Evolutionary conservation across 2,888 invertebrate genomes (phyloP), one percentile per base, ranked within the genome.

Genomic region (Yponomeuta sedellus): DNA sequence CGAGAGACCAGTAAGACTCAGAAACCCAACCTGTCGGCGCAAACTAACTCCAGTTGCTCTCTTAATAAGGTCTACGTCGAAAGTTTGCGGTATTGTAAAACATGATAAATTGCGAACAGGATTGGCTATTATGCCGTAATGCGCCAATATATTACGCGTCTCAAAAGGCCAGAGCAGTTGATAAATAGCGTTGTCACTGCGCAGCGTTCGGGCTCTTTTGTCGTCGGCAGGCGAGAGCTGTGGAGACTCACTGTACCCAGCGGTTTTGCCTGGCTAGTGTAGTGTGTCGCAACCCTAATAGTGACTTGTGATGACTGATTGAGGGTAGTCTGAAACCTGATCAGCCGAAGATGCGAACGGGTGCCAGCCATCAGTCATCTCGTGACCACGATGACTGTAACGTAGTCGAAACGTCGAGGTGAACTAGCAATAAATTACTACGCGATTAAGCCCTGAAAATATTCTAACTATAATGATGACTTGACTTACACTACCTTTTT

Each of bases 91-190:
- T 61, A 56, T 71, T 75, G 72, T 81, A 82, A 83, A 85, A 83
- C 82, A 81, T 87, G 88, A 87, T 83, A 83, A 83, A 88, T 81
- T 85, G 80, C 76, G 75, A 72, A 76, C 78, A 78, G 79, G 83
- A 80, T 80, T 81, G 84, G 83, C 88, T 86, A 86, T 88, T 88
- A 85, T 87, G 77, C 80, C 81, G 80, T 88, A 88, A 88, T 88
- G 86, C 82, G 78, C 84, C 83, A 83, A 88, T 88, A 88, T 85
- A 88, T 88, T 85, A 87, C 85, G 76, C 77, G 81, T 79, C 80
- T 79, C 79, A 78, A 82, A 83, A 86, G 83, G 82, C 79, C 81
- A 79, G 78, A 79, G 76, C 25, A 71, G 71, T 73, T 80, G 78
- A 88, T 88, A 87, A 87, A 88, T 88, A 81, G 86, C 56, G 16